Conservation (phyloP, 1,140 invertebrate genomes). For the Leptinotarsa undecemlineata region DNA sequence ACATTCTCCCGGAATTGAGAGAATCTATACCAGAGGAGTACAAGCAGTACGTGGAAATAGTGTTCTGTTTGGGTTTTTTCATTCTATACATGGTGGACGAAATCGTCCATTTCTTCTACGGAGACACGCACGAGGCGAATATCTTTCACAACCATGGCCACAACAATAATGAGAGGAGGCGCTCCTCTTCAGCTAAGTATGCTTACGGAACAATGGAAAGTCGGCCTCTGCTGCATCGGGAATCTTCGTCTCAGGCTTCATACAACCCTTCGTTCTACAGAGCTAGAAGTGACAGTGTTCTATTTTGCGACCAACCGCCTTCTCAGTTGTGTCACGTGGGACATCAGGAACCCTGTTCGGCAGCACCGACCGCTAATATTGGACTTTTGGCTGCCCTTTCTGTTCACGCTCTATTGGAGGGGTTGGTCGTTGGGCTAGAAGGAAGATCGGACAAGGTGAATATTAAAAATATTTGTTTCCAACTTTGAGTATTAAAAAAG, state of each 20-base stretch:
- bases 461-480: not conserved
- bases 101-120: slow-evolving; percentile 67
- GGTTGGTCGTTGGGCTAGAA: slow-evolving; percentile 80
- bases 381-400: slow-evolving; percentile 73
- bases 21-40: slow-evolving; percentile 35
- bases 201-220: slow-evolving; percentile 51
- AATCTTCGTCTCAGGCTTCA: slow-evolving; percentile 26
- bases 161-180: slow-evolving; percentile 12
- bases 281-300: slow-evolving; percentile 24
- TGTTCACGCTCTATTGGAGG: slow-evolving; percentile 79
- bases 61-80: slow-evolving; percentile 78
- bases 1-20: slow-evolving; percentile 80
- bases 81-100: slow-evolving; percentile 80
- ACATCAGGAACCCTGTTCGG: slow-evolving; percentile 64
- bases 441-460: slow-evolving; percentile 64
- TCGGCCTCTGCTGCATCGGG: slow-evolving; percentile 38
- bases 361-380: slow-evolving; percentile 60
- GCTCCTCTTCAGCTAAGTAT: slow-evolving; percentile 15
- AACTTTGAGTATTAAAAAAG: too few species aligned
- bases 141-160: slow-evolving; percentile 30
- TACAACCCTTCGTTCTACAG: slow-evolving; percentile 43
- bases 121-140: slow-evolving; percentile 43
- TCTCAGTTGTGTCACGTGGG: slow-evolving; percentile 66
- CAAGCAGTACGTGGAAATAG: slow-evolving; percentile 66
- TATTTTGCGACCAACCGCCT: slow-evolving; percentile 52